A percentile compares a stretch with the other conserved stretches of the same genome.
Conservation (phyloP, 2,797 vertebrate genomes). For the Pteronotus mesoamericanus region DNA sequence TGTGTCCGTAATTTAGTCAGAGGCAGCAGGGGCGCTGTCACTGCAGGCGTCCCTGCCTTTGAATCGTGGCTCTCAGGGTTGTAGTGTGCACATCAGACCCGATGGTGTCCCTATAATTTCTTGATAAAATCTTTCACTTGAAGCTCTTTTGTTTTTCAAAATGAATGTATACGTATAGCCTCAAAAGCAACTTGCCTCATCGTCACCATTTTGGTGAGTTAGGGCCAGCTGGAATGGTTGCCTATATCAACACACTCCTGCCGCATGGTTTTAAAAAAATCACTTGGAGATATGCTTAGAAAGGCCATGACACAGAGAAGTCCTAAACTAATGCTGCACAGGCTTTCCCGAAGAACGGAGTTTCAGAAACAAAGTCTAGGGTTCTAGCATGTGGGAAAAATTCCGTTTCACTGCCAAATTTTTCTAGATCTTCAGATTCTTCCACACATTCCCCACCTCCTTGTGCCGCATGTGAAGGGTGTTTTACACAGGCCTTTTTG, state of each 20-base stretch:
- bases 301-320: background rate
- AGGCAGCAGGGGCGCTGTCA: background rate
- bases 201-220: background rate
- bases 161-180: background rate
- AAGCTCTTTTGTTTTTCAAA: conserved; percentile 33
- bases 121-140: background rate
- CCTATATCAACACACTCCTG: background rate
- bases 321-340: background rate
- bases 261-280: background rate
- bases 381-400: background rate
- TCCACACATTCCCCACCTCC: background rate
- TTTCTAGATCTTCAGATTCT: background rate
- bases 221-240: background rate
- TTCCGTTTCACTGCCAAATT: background rate
- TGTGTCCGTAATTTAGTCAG: background rate
- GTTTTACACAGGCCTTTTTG: background rate
- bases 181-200: background rate
- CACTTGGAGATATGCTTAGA: background rate
- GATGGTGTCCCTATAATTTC: background rate
- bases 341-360: background rate
- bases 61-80: background rate
- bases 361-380: background rate
- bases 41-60: background rate
- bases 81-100: background rate
- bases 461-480: background rate